These are phyloP conservation scores for Escarpia spicata DNA, from an alignment of 2,888 invertebrate species.

Conservation along the genomic window DNA sequence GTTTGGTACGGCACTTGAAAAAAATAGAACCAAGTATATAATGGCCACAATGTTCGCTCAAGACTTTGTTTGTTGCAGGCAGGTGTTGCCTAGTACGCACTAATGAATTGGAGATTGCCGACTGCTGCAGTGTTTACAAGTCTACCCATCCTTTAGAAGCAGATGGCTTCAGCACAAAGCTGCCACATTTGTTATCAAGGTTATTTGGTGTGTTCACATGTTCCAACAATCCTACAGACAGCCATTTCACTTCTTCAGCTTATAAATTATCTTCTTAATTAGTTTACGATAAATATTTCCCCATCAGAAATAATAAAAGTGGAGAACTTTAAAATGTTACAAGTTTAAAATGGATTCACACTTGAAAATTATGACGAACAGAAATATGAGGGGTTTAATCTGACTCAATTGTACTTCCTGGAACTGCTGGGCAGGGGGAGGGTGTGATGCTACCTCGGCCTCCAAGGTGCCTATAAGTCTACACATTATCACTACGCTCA, in stretches of 20 bases:
- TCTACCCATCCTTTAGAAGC: not conserved
- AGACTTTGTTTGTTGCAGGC: not conserved
- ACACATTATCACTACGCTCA: not conserved
- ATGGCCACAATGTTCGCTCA: not conserved
- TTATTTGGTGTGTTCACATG: not conserved
- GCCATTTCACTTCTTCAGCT: too few species aligned
- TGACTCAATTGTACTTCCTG: not conserved
- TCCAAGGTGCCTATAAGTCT: not conserved
- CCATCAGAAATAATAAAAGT: too few species aligned
- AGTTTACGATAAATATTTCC: too few species aligned
- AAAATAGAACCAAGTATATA: not conserved
- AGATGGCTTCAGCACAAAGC: not conserved
- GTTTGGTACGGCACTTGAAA: not conserved
- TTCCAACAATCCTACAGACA: not conserved
- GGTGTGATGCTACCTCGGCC: not conserved
- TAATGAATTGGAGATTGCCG: not conserved
- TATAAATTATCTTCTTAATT: too few species aligned
- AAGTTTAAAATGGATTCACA: too few species aligned
- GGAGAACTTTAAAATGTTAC: too few species aligned
- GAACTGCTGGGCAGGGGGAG: not conserved
- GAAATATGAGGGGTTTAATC: too few species aligned
- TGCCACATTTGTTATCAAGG: not conserved
- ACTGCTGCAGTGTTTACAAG: not conserved
- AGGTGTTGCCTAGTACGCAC: not conserved
- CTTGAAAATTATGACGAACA: too few species aligned